Conservation (phyloP, 2,797 vertebrate genomes). For the Oreochromis grahami region DNA sequence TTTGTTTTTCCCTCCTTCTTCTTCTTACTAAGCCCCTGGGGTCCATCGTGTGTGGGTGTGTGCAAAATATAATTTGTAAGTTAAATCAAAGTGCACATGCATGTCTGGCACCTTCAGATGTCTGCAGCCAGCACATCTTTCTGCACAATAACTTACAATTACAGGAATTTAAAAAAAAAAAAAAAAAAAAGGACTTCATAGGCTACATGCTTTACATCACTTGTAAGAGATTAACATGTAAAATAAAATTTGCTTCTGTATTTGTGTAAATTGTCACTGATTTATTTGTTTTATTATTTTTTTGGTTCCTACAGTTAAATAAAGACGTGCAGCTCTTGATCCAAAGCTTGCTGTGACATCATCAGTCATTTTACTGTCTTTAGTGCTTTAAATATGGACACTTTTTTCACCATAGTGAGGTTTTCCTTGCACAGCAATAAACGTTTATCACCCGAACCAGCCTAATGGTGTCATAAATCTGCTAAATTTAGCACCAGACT, state of each 20-base stretch:
- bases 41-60: accelerated
- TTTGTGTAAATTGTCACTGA: slow-evolving; percentile 18
- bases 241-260: slow-evolving; percentile 34
- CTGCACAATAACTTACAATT: neutral
- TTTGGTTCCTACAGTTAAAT: neutral
- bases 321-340: neutral
- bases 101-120: neutral
- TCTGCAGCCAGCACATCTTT: neutral
- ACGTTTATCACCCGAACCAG: slow-evolving; percentile 37
- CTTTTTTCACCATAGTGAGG: neutral
- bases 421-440: slow-evolving; percentile 60
- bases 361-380: neutral
- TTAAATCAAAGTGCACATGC: neutral
- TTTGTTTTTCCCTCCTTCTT: too few relatives aligned
- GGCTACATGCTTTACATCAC: neutral
- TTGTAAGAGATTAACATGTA: slow-evolving; percentile 41
- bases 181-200: accelerated
- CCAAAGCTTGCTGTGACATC: slow-evolving; percentile 1
- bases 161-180: accelerated
- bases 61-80: neutral
- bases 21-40: neutral
- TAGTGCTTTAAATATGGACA: neutral
- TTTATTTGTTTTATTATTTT: neutral
- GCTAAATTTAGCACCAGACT: neutral
- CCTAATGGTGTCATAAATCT: neutral